Evolutionary conservation across 2,113 vertebrate species (phyloP), one percentile per base, ranked within the genome.

Genomic region (Bothrops jararaca): DNA sequence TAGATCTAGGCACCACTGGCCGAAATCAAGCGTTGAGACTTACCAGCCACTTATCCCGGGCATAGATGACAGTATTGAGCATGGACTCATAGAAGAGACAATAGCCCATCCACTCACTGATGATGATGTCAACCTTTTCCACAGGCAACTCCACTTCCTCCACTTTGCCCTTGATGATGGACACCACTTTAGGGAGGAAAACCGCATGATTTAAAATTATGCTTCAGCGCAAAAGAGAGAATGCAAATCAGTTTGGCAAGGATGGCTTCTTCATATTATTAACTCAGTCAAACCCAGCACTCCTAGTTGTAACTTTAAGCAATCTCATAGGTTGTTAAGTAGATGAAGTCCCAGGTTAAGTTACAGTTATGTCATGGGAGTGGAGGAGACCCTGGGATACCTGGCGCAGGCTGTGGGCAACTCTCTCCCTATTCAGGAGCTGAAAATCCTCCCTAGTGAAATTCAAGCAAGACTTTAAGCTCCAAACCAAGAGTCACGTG

Each of bases 101-200:
- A 95, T 99, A 99, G 24, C 98, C 98, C 99, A 99, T 99, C 99
- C 99, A 99, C 95, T 99, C 98, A 0, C 98, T 99, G 94, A 99
- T 99, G 95, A 99, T 98, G 93, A 99, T 99, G 95, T 99, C 99
- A 8, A 99, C 99, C 48, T 98, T 98, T 0, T 99, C 98, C 93
- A 99, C 98, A 0, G 98, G 98, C 54, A 99, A 97, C 39, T 98
- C 98, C 94, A 99, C 99, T 95, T 99, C 99, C 94, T 99, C 99
- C 94, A 99, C 99, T 96, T 99, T 99, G 0, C 99, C 99, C 92
- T 99, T 99, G 95, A 99, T 98, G 95, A 99, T 99, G 60, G 98
- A 98, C 69, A 99, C 98, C 95, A 99, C 98, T 99, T 96, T 0
- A 0, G 95, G 29, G 91, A 57, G 4, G 29, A 34, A 11, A 15